Percentiles rank a stretch among this genome's conserved stretches.
These are phyloP conservation scores for Autographa pulchrina DNA, from an alignment of 2,888 invertebrate genomes.

Conservation along the genomic window DNA sequence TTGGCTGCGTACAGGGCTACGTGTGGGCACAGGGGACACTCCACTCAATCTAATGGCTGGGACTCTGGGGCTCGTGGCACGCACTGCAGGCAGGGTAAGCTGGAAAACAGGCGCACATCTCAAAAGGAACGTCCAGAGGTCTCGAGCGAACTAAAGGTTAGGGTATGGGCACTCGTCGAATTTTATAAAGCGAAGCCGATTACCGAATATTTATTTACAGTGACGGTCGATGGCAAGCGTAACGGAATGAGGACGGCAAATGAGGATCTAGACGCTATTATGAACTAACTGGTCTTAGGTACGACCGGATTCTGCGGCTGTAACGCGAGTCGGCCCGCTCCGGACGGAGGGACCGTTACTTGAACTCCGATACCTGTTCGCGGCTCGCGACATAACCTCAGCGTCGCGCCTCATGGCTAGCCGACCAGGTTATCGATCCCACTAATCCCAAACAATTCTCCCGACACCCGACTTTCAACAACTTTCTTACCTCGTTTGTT, in stretches of 20 bases:
- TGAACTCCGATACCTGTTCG: conserved; percentile 87
- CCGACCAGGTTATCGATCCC: conserved; percentile 89
- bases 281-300: conserved; percentile 84
- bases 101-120: conserved; percentile 89
- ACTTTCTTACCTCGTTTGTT: conserved; percentile 85
- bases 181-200: conserved; percentile 83
- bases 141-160: conserved; percentile 86
- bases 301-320: conserved; percentile 85
- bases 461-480: conserved; percentile 67
- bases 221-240: conserved; percentile 82
- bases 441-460: conserved; percentile 86
- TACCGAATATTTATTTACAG: conserved; percentile 86
- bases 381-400: conserved; percentile 87
- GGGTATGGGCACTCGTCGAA: conserved; percentile 79
- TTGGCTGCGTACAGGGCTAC: conserved; percentile 89
- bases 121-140: conserved; percentile 87
- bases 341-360: conserved; percentile 85
- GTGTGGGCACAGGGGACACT: conserved; percentile 89
- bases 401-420: conserved; percentile 88
- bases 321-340: conserved; percentile 80
- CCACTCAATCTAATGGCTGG: conserved; percentile 90
- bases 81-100: conserved; percentile 90
- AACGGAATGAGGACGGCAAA: conserved; percentile 86
- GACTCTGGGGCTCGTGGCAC: conserved; percentile 89
- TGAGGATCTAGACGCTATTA: conserved; percentile 85